phyloP scores from a whole-genome alignment of 2,113 vertebrate species.

The Ursus arctos region DNA sequence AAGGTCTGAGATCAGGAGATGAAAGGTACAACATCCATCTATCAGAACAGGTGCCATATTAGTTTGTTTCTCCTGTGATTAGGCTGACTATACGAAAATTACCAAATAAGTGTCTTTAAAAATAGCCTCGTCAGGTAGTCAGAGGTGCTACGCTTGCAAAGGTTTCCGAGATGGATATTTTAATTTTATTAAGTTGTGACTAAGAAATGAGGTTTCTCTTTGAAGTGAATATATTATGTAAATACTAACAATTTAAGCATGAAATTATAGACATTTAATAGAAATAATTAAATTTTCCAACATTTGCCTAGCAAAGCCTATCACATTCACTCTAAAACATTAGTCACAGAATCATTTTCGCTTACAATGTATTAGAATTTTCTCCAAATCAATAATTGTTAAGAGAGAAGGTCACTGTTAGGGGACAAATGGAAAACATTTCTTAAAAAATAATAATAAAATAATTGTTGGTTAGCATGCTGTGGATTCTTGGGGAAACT shows the following conservation, averaged over 20 bases:
- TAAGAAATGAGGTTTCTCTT: conserved; percentile 88
- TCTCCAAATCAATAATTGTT: neutral
- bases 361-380: conserved; percentile 29
- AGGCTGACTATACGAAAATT: conserved; percentile 85
- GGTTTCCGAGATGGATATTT: conserved; percentile 86
- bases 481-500: conserved; percentile 72
- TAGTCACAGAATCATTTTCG: conserved; percentile 25
- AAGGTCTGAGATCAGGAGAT: conserved; percentile 68
- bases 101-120: conserved; percentile 87
- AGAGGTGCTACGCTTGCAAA: conserved; percentile 90
- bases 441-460: conserved; percentile 36
- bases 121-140: conserved; percentile 88
- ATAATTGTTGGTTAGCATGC: conserved; percentile 60
- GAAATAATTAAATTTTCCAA: conserved; percentile 80
- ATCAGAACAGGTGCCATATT: conserved; percentile 75
- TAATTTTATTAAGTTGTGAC: conserved; percentile 91
- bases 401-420: conserved; percentile 9
- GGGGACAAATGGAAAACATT: neutral
- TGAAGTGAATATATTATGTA: conserved; percentile 91
- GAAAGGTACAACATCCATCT: conserved; percentile 73
- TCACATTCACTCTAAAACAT: conserved; percentile 43
- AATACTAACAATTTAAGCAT: conserved; percentile 87
- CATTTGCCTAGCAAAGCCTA: conserved; percentile 68
- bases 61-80: conserved; percentile 84
- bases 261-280: conserved; percentile 85